Conservation (phyloP, 2,888 invertebrate genomes). For the Apotomis turbidana region DNA sequence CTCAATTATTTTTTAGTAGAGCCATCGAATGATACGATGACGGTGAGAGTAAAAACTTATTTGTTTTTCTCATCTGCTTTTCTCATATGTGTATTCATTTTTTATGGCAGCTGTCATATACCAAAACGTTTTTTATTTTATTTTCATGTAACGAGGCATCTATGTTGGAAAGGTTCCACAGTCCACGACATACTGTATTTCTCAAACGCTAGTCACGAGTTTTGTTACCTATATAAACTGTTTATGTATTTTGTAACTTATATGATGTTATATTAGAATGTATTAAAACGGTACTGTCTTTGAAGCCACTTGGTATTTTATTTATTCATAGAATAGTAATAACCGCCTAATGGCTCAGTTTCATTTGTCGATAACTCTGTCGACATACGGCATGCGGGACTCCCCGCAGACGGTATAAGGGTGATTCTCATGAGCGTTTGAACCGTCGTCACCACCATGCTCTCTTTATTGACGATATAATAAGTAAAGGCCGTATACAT, state of each 20-base stretch:
- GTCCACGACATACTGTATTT: constrained; percentile 58
- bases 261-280: constrained; percentile 76
- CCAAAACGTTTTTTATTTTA: constrained; percentile 25
- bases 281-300: constrained; percentile 79
- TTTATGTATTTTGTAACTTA: constrained; percentile 82
- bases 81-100: background rate
- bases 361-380: too few species aligned
- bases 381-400: too few species aligned
- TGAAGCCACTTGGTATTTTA: constrained; percentile 53
- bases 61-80: background rate
- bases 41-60: background rate
- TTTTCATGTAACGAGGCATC: constrained; percentile 43
- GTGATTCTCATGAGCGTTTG: too few species aligned
- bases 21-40: background rate
- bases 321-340: constrained; percentile 34
- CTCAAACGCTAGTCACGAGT: constrained; percentile 81
- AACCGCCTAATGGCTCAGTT: too few species aligned
- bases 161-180: constrained; percentile 44
- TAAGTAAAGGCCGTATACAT: too few species aligned
- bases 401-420: too few species aligned
- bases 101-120: background rate
- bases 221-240: constrained; percentile 81
- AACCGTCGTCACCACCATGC: too few species aligned
- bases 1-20: background rate
- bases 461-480: too few species aligned